phyloP scores from a whole-genome alignment of 2,888 invertebrate species.

The Coenonympha glycerion region DNA sequence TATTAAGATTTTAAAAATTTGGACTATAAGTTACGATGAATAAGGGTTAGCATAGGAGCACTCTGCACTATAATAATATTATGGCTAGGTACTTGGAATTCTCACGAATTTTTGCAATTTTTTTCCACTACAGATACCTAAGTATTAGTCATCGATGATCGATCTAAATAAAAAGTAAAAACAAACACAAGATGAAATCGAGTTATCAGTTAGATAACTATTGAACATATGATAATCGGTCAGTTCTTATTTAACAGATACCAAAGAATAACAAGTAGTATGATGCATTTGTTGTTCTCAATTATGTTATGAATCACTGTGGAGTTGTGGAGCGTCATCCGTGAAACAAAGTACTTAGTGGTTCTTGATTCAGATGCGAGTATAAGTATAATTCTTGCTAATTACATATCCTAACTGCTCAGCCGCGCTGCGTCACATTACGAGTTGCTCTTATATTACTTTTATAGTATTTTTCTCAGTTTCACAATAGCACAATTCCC shows the following conservation, averaged over 20 bases:
- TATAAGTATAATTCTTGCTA: constrained; percentile 15
- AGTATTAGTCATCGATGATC: neutral
- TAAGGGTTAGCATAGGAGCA: too few relatives aligned
- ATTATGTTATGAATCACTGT: constrained; percentile 25
- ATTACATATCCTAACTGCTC: constrained; percentile 19
- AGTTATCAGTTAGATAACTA: neutral
- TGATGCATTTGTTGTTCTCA: constrained; percentile 19
- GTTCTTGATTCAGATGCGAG: neutral
- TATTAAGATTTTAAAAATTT: too few relatives aligned
- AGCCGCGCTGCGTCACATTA: constrained; percentile 2
- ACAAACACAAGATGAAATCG: neutral
- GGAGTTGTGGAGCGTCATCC: constrained; percentile 20
- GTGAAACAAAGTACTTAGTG: constrained; percentile 19
- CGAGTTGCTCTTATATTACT: too few relatives aligned
- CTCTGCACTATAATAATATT: too few relatives aligned
- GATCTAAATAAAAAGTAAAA: neutral
- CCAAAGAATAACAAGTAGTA: constrained; percentile 1
- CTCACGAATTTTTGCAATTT: neutral
- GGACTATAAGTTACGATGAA: too few relatives aligned
- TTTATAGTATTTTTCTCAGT: too few relatives aligned
- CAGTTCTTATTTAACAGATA: neutral
- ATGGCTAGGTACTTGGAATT: neutral
- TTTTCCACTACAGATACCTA: too few relatives aligned
- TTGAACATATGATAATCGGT: neutral
- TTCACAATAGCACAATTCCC: too few relatives aligned